Conservation (phyloP, 2,888 invertebrate genomes). For the Microctonus aethiopoides region DNA sequence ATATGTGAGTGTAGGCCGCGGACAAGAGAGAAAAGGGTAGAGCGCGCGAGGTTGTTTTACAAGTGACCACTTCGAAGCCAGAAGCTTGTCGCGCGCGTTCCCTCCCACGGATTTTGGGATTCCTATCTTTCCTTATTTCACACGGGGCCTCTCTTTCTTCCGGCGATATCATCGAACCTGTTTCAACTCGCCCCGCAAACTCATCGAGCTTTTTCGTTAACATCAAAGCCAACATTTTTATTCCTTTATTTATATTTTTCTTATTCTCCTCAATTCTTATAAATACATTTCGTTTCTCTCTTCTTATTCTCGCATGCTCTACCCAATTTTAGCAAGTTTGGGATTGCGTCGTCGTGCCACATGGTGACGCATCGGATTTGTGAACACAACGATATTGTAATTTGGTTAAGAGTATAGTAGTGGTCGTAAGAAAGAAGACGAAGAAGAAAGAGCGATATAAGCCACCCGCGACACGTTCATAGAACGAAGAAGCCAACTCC, state of each 20-base stretch:
- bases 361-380: slow-evolving; percentile 29
- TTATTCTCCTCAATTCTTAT: slow-evolving; percentile 10
- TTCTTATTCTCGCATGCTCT: not conserved
- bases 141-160: slow-evolving; percentile 23
- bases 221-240: slow-evolving; percentile 29
- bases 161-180: slow-evolving; percentile 32
- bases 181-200: slow-evolving; percentile 8
- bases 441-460: slow-evolving; percentile 32
- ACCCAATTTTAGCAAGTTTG: not conserved
- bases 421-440: slow-evolving; percentile 37
- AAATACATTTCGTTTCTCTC: too few species aligned
- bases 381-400: slow-evolving; percentile 26
- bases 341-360: slow-evolving; percentile 1
- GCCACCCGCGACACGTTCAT: slow-evolving; percentile 56
- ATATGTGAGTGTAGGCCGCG: not conserved
- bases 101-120: slow-evolving; percentile 47
- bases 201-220: slow-evolving; percentile 21
- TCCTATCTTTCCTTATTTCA: slow-evolving; percentile 42
- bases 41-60: slow-evolving; percentile 54
- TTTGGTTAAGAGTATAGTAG: slow-evolving; percentile 4
- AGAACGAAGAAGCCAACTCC: slow-evolving; percentile 58
- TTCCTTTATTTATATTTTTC: slow-evolving; percentile 42
- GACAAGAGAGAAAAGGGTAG: slow-evolving; percentile 49
- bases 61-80: slow-evolving; percentile 55
- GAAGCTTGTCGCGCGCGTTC: slow-evolving; percentile 53